These are phyloP conservation scores for Panopea generosa DNA, from an alignment of 2,888 invertebrate species.

Conservation along the genomic window DNA sequence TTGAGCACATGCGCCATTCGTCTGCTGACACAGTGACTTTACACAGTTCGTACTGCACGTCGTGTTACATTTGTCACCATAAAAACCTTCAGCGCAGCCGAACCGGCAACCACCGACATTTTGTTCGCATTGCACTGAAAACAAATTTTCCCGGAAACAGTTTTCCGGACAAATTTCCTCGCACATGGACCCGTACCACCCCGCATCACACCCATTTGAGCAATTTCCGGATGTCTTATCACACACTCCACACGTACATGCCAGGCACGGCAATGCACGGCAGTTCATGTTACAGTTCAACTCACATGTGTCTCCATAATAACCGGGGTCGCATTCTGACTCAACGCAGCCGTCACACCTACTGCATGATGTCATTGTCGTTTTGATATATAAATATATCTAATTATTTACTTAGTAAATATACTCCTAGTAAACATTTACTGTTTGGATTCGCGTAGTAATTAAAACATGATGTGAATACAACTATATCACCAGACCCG, in stretches of 20 bases:
- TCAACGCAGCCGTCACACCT: slow-evolving; percentile 31
- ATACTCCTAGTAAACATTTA: too few relatives aligned
- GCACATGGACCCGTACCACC: slow-evolving; percentile 49
- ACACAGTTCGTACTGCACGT: slow-evolving; percentile 46
- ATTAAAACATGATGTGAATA: too few relatives aligned
- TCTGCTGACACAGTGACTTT: slow-evolving; percentile 37
- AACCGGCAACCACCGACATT: slow-evolving; percentile 33
- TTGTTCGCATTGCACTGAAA: slow-evolving; percentile 31
- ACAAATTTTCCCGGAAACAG: slow-evolving; percentile 9
- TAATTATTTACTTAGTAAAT: too few relatives aligned
- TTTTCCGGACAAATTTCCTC: slow-evolving; percentile 50
- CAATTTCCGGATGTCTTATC: slow-evolving; percentile 35
- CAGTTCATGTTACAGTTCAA: slow-evolving; percentile 47
- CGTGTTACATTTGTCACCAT: slow-evolving; percentile 50
- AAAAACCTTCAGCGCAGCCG: slow-evolving; percentile 46
- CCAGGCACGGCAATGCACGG: slow-evolving; percentile 38
- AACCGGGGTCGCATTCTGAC: slow-evolving; percentile 31
- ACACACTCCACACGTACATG: slow-evolving; percentile 50
- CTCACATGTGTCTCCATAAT: slow-evolving; percentile 37
- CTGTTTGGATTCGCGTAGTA: too few relatives aligned
- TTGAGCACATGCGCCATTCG: slow-evolving; percentile 37
- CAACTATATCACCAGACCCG: too few relatives aligned
- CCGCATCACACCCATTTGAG: slow-evolving; percentile 52
- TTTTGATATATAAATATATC: too few relatives aligned
- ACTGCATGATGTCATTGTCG: too few relatives aligned